phyloP scores from a whole-genome alignment of 1,140 invertebrate species.

The Pygmarrhopalites habei region DNA sequence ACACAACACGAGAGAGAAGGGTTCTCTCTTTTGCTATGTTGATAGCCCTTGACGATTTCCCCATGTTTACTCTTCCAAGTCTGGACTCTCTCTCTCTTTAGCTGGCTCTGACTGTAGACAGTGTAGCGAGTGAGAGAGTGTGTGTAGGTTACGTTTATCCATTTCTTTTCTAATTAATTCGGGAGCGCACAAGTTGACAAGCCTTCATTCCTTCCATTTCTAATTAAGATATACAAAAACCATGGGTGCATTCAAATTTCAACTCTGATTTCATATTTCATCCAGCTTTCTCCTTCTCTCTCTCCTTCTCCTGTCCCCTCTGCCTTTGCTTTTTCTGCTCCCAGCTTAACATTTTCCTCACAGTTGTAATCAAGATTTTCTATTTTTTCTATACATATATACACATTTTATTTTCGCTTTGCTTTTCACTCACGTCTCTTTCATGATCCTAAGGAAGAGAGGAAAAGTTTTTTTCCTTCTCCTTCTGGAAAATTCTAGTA shows the following conservation, averaged over 20 bases:
- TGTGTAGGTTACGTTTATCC: not conserved
- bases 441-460: not conserved
- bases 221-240: conserved; percentile 4
- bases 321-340: no score
- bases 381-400: not conserved
- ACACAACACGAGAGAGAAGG: no score
- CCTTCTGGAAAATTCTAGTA: not conserved
- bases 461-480: not conserved
- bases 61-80: no score
- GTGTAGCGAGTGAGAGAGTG: no score
- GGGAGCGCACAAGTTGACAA: not conserved
- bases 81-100: no score
- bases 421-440: not conserved
- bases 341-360: no score
- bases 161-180: not conserved
- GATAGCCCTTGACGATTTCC: no score
- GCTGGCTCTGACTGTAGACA: no score
- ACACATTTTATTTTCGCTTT: no score
- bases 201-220: not conserved
- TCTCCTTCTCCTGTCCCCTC: no score
- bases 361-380: not conserved
- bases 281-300: not conserved
- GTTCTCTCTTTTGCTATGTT: no score
- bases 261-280: not conserved
- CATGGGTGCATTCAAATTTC: not conserved